Evolutionary conservation across 2,113 vertebrate genomes (phyloP).

Genomic region (Cervus canadensis): DNA sequence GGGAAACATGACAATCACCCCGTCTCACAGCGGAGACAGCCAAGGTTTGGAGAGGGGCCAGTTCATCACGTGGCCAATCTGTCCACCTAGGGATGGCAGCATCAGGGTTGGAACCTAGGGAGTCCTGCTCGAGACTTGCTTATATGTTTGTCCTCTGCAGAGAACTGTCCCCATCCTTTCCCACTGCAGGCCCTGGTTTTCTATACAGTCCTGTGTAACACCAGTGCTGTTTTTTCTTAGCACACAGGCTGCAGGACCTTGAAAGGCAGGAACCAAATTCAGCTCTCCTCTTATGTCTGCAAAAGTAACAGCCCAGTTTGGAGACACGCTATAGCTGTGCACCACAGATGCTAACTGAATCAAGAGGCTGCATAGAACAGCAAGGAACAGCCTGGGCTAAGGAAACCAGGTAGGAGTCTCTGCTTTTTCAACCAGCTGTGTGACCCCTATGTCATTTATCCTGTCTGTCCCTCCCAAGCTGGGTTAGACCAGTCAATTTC

Average conservation of each 20-base stretch:
- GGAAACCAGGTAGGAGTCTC: background rate
- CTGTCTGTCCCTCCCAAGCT: rapidly evolving
- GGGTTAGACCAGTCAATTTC: background rate
- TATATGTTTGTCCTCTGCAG: background rate
- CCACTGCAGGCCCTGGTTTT: background rate
- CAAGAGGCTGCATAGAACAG: background rate
- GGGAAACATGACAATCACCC: background rate
- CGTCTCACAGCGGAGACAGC: background rate
- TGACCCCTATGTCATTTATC: background rate
- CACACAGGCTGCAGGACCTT: background rate
- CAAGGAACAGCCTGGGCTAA: background rate
- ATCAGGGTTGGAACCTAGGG: background rate
- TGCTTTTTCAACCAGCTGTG: background rate
- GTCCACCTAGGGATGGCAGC: background rate
- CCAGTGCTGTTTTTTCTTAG: background rate
- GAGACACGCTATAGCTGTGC: rapidly evolving
- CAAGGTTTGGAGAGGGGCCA: background rate
- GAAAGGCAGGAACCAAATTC: background rate
- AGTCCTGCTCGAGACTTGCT: background rate
- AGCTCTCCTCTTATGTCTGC: background rate
- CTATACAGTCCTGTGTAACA: background rate
- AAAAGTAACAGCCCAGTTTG: background rate
- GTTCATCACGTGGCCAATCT: background rate
- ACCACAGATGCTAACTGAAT: background rate
- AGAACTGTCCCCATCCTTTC: background rate